phyloP scores from a whole-genome alignment of 35 echinoderm and acorn worm species.

The Lytechinus pictus region DNA sequence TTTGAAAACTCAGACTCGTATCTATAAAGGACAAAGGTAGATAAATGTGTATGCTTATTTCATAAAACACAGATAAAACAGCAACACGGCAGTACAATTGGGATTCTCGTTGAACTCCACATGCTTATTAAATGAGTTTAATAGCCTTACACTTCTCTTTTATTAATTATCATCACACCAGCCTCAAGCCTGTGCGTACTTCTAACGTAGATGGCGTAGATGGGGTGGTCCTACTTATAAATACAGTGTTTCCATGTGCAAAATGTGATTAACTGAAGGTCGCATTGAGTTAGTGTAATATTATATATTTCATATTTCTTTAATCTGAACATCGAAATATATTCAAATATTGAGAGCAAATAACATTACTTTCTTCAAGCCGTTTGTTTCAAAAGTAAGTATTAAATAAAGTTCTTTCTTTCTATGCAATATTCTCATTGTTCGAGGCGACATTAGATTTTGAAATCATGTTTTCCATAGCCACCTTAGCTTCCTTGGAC shows the following conservation, averaged over 20 bases:
- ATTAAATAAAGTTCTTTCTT: neutral
- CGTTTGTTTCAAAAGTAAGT: neutral
- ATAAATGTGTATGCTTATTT: too few relatives aligned
- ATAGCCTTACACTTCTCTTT: neutral
- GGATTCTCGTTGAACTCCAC: too few relatives aligned
- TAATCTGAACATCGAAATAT: too few relatives aligned
- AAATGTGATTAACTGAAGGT: too few relatives aligned
- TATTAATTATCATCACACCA: neutral
- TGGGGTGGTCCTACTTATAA: neutral
- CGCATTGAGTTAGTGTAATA: too few relatives aligned
- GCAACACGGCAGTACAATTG: too few relatives aligned
- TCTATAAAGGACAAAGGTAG: too few relatives aligned
- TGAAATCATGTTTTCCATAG: slow-evolving; percentile 65
- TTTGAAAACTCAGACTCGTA: too few relatives aligned
- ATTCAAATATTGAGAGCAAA: neutral
- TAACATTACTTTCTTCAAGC: neutral
- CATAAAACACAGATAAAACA: too few relatives aligned
- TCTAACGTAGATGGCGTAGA: neutral
- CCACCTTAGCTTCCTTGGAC: slow-evolving; percentile 67
- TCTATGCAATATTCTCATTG: neutral
- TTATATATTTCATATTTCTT: too few relatives aligned
- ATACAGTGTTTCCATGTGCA: too few relatives aligned
- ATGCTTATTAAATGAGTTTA: too few relatives aligned
- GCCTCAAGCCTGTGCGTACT: neutral
- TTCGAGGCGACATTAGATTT: slow-evolving; percentile 50